phyloP scores from a whole-genome alignment of 1,140 invertebrate species.

The Venturia canescens region DNA sequence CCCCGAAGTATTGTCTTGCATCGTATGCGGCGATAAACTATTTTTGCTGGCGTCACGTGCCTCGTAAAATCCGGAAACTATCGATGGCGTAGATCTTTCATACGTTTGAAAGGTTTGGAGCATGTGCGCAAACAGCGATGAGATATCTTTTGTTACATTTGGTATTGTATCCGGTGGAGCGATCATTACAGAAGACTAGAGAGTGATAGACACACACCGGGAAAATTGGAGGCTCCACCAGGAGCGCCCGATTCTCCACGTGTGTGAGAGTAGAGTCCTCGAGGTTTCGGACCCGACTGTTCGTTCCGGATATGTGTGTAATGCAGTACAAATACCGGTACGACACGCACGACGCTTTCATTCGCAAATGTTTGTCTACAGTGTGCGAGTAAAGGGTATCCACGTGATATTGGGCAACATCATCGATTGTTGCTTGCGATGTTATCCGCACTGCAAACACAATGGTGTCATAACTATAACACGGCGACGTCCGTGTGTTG shows the following conservation, averaged over 20 bases:
- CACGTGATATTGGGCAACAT: constrained; percentile 8
- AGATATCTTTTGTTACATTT: neutral
- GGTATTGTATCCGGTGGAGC: neutral
- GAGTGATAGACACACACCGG: neutral
- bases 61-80: too few species aligned
- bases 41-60: too few species aligned
- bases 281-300: neutral
- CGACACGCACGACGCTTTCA: neutral
- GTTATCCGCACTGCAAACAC: neutral
- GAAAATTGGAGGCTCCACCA: neutral
- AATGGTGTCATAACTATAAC: neutral
- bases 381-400: neutral
- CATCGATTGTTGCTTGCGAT: neutral
- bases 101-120: neutral
- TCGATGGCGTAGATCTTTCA: neutral
- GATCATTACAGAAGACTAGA: neutral
- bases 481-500: neutral
- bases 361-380: constrained; percentile 19
- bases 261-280: neutral
- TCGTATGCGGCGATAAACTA: too few species aligned
- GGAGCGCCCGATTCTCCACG: neutral
- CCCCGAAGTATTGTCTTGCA: too few species aligned
- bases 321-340: constrained; percentile 16
- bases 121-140: neutral
- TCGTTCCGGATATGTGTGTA: neutral